Evolutionary conservation across 2,888 invertebrate genomes (phyloP).

Genomic region (Philereme vetulata): DNA sequence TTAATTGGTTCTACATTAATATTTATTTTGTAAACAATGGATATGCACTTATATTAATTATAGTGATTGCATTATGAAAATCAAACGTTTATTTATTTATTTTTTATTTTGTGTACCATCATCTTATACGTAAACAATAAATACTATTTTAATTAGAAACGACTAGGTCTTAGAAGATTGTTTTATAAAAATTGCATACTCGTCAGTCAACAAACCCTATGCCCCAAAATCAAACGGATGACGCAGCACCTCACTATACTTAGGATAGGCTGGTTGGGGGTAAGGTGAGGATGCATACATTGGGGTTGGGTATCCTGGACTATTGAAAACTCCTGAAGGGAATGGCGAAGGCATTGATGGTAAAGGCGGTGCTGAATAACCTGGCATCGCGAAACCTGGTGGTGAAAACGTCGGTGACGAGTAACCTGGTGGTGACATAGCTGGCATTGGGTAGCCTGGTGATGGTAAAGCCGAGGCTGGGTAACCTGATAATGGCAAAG

Average conservation of each 20-base stretch:
- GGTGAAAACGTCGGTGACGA: constrained; percentile 11
- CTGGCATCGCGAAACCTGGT: constrained; percentile 8
- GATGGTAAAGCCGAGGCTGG: constrained; percentile 11
- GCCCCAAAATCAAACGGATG: constrained; percentile 16
- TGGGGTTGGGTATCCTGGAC: constrained; percentile 7
- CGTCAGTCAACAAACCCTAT: not conserved
- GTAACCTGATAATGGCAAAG: not conserved
- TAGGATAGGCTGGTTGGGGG: constrained; percentile 15
- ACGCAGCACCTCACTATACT: constrained; percentile 25
- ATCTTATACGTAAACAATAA: too few relatives aligned
- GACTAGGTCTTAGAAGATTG: too few relatives aligned
- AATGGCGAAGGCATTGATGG: constrained; percentile 12
- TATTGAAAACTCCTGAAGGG: constrained; percentile 7
- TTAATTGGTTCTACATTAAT: not conserved
- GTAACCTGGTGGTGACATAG: constrained; percentile 13
- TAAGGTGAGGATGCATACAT: constrained; percentile 11
- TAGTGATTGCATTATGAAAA: too few relatives aligned
- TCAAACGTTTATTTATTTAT: too few relatives aligned
- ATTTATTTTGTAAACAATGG: not conserved
- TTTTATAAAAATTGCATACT: too few relatives aligned
- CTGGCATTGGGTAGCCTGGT: constrained; percentile 1
- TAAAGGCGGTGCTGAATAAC: constrained; percentile 2
- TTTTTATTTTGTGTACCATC: too few relatives aligned
- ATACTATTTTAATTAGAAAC: too few relatives aligned
- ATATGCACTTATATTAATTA: too few relatives aligned